Base-by-base conservation (phyloP, 2,888 invertebrate genomes). In the Branchipolynoe longqiensis region DNA sequence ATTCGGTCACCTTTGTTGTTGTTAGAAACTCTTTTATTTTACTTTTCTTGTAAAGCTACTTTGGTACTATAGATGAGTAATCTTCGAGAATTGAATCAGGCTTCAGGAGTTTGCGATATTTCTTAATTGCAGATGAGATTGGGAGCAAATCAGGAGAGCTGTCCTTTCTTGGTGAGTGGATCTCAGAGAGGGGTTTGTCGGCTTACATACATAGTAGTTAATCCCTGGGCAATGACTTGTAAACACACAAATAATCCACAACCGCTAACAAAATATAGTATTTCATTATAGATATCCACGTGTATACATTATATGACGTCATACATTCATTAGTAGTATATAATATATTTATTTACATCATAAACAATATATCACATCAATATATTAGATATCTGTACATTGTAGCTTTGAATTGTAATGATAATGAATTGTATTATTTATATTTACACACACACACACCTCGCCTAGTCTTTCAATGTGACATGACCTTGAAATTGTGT, bases 321-420 rank as follows among this genome's bases (percentile, higher is more conserved):
- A 78, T 78, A 78, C 8, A 78, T 78, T 40, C 48, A 78, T 54
- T n/a, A n/a, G n/a, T n/a, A n/a, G 73, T 73, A 40, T 73, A 73
- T 73, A 73, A 73, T 73, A 73, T 73, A 73, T 73, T 40, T 38
- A 41, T 73, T 40, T 38, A 78, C 38, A 38, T 69, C 69, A 69
- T 78, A 48, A 78, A 48, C 41, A 78, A 78, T 78, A 78, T 78
- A 78, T 78, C 54, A 78, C 54, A 78, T 69, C 69, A 69, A 69
- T 69, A 69, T 69, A 69, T 36, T 48, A 69, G 33, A 38, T 69
- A 8, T 38, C 33, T 36, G 69, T 69, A 69, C 69, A 69, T 69
- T 69, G 69, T 69, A 69, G 69, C 69, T 69, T 69, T 14, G 38
- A 14, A 36, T 38, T 18, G 36, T 12, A 33, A 18, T 1, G 36